phyloP scores from a whole-genome alignment of 92 coral and sea anemone genomes.

The Epizoanthus scotinus region DNA sequence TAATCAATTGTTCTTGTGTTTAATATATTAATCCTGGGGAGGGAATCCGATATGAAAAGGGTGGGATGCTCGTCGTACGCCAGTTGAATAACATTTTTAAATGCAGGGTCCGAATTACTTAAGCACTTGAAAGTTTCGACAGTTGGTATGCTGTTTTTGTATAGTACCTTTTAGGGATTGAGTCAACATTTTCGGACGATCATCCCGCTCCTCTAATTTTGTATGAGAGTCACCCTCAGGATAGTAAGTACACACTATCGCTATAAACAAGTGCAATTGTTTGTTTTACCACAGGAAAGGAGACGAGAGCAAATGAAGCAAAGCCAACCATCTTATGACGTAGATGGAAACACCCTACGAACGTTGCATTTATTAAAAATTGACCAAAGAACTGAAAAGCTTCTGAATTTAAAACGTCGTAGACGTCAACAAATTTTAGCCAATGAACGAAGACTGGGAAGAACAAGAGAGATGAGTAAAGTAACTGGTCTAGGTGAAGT shows the following conservation, averaged over 20 bases:
- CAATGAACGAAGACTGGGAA: conserved; percentile 22
- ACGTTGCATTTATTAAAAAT: conserved; percentile 25
- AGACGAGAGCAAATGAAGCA: conserved; percentile 16
- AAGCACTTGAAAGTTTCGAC: no score
- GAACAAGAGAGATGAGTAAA: not conserved
- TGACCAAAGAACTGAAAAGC: conserved; percentile 34
- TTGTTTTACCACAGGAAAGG: not conserved
- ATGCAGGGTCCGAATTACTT: no score
- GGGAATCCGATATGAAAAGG: no score
- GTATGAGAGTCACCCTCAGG: not conserved
- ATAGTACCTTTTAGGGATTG: no score
- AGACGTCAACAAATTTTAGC: conserved; percentile 23
- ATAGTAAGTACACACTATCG: not conserved
- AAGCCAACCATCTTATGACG: conserved; percentile 12
- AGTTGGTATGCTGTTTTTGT: no score
- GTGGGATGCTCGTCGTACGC: no score
- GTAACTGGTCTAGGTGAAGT: not conserved
- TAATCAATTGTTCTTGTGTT: no score
- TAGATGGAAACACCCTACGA: conserved; percentile 12
- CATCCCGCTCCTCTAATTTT: no score
- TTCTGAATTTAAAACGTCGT: conserved; percentile 28
- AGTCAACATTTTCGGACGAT: no score
- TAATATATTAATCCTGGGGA: no score
- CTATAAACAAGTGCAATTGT: not conserved
- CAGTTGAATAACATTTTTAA: no score